phyloP scores from a whole-genome alignment of 2,888 invertebrate species.

The Leptura quadrifasciata region DNA sequence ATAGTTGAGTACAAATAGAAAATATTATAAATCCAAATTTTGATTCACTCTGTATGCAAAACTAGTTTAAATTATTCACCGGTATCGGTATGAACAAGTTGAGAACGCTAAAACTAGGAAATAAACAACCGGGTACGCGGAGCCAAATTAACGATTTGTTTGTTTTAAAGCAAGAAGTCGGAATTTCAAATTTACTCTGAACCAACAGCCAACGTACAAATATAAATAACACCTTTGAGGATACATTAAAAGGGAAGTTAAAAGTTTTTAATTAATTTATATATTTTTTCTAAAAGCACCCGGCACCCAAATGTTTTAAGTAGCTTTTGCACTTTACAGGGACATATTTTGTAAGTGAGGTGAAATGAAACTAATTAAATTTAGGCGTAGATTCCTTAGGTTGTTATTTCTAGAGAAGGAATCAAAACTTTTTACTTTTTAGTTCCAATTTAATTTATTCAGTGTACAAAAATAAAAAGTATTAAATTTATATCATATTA shows the following conservation, averaged over 20 bases:
- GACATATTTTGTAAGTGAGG: slow-evolving; percentile 35
- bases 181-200: not conserved
- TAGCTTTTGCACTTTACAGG: slow-evolving; percentile 35
- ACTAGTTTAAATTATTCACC: slow-evolving; percentile 3
- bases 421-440: slow-evolving; percentile 15
- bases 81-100: slow-evolving; percentile 1
- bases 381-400: slow-evolving; percentile 6
- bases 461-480: too few relatives aligned
- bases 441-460: not conserved
- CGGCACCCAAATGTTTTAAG: slow-evolving; percentile 30
- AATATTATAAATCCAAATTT: not conserved
- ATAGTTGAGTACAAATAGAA: too few relatives aligned
- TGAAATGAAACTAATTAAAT: slow-evolving; percentile 30
- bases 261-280: slow-evolving; percentile 52
- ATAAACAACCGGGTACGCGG: not conserved
- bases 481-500: too few relatives aligned
- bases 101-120: slow-evolving; percentile 14
- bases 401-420: slow-evolving; percentile 7
- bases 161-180: slow-evolving; percentile 7
- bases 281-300: slow-evolving; percentile 40
- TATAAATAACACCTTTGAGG: slow-evolving; percentile 50
- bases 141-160: slow-evolving; percentile 23
- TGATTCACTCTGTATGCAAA: not conserved
- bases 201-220: not conserved
- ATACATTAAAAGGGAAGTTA: slow-evolving; percentile 48